These are phyloP conservation scores for Folsomia candida DNA, from an alignment of 2,888 invertebrate species.

Conservation along the genomic window DNA sequence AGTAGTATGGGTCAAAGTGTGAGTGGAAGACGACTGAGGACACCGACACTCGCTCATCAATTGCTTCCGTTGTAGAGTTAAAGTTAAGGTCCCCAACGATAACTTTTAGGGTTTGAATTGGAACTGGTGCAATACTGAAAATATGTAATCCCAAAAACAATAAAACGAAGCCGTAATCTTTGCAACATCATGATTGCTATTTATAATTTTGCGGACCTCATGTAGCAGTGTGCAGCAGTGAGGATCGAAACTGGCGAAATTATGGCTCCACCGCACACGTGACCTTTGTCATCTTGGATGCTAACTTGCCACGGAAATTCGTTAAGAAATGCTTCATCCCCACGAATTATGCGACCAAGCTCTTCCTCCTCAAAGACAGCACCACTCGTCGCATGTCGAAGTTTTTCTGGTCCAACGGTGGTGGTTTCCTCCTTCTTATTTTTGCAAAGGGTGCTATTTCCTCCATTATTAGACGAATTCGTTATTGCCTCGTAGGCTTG, in stretches of 20 bases:
- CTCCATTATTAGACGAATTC: neutral
- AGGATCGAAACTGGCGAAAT: constrained; percentile 53
- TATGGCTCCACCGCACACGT: constrained; percentile 55
- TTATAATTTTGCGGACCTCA: constrained; percentile 50
- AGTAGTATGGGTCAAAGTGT: constrained; percentile 54
- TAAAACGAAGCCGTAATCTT: neutral
- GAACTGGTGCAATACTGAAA: constrained; percentile 43
- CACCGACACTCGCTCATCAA: constrained; percentile 51
- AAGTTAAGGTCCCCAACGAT: constrained; percentile 53
- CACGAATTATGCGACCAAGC: constrained; percentile 53
- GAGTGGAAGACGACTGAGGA: constrained; percentile 53
- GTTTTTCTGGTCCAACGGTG: constrained; percentile 22
- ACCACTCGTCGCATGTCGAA: neutral
- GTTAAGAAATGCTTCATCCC: constrained; percentile 52
- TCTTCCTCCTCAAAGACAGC: neutral
- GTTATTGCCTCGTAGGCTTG: constrained; percentile 42
- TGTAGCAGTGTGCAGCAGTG: constrained; percentile 55
- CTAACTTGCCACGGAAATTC: constrained; percentile 55
- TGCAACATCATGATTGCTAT: neutral
- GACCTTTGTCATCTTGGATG: constrained; percentile 53
- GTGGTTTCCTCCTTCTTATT: constrained; percentile 18
- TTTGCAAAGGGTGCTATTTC: constrained; percentile 11
- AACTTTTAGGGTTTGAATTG: constrained; percentile 36
- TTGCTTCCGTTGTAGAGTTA: constrained; percentile 50
- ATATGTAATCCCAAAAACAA: neutral